Percentiles rank a stretch among this genome's conserved stretches.
Conservation (phyloP, 2,113 vertebrate genomes). For the Dipodomys merriami region DNA sequence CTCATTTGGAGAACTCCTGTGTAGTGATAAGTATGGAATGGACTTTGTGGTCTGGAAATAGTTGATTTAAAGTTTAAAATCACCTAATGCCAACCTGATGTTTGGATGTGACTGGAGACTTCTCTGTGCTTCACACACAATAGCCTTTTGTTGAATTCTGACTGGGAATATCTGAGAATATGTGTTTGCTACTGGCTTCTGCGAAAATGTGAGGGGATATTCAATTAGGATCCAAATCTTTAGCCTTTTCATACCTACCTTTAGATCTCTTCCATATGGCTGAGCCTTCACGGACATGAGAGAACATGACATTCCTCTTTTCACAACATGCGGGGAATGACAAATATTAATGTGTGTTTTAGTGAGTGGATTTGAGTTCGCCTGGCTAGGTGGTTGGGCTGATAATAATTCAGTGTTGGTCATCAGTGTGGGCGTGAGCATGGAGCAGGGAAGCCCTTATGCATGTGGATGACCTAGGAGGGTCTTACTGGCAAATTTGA, state of each 20-base stretch:
- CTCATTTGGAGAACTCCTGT: neutral
- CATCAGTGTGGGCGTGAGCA: neutral
- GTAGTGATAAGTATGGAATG: constrained; percentile 47
- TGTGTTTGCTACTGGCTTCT: constrained; percentile 69
- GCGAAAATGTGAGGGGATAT: constrained; percentile 77
- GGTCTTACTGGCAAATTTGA: neutral
- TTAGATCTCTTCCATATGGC: constrained; percentile 82
- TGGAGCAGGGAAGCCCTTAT: neutral
- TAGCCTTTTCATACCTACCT: constrained; percentile 63
- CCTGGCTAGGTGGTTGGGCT: neutral
- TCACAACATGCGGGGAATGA: constrained; percentile 60
- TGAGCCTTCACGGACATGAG: constrained; percentile 57
- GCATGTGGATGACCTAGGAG: neutral
- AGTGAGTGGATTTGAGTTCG: constrained; percentile 50
- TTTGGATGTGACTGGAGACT: constrained; percentile 23
- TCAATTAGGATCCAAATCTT: constrained; percentile 76
- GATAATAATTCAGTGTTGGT: neutral
- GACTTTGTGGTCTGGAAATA: constrained; percentile 66
- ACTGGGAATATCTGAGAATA: constrained; percentile 65
- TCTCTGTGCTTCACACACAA: constrained; percentile 40
- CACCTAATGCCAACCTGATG: constrained; percentile 66
- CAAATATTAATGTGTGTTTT: constrained; percentile 69
- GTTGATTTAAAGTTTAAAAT: constrained; percentile 59
- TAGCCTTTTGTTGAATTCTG: constrained; percentile 61
- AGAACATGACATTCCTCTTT: constrained; percentile 73